Percentiles rank a stretch among this genome's conserved stretches.
Conservation (phyloP, 2,113 vertebrate species). For the Rostratula benghalensis region DNA sequence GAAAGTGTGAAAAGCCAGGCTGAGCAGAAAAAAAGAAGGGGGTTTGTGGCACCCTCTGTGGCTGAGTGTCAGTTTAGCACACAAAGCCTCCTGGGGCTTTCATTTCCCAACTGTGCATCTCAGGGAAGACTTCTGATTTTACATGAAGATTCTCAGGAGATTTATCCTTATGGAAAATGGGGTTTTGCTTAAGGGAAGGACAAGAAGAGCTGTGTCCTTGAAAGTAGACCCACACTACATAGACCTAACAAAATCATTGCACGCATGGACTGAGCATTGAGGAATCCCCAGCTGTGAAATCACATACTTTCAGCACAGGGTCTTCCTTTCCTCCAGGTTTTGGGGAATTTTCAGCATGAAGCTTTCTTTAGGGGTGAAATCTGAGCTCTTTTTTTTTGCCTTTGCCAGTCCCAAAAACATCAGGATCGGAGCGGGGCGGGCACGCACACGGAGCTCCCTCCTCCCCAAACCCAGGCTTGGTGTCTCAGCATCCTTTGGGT, state of each 20-base stretch:
- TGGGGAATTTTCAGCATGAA: neutral
- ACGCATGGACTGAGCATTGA: fast-evolving
- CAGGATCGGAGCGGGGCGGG: neutral
- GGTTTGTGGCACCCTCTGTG: neutral
- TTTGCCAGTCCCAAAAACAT: neutral
- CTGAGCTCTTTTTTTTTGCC: neutral
- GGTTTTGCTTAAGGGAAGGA: neutral
- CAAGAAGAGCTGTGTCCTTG: neutral
- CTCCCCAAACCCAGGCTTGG: neutral
- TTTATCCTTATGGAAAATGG: neutral
- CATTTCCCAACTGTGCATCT: neutral
- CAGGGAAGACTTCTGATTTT: neutral
- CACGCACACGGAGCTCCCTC: fast-evolving
- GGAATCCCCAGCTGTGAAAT: neutral
- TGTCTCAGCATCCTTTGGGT: neutral
- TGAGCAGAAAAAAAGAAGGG: neutral
- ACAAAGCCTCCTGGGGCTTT: neutral
- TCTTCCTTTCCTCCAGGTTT: neutral
- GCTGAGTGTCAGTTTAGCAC: neutral
- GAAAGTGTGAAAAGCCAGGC: neutral
- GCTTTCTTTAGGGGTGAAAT: neutral
- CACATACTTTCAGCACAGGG: fast-evolving
- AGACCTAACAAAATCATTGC: neutral
- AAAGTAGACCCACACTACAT: neutral
- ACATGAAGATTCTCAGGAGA: neutral